A percentile compares a stretch with the other conserved stretches of the same genome.
Conservation (phyloP, 2,888 invertebrate species). For the Hecatera dysodea region DNA sequence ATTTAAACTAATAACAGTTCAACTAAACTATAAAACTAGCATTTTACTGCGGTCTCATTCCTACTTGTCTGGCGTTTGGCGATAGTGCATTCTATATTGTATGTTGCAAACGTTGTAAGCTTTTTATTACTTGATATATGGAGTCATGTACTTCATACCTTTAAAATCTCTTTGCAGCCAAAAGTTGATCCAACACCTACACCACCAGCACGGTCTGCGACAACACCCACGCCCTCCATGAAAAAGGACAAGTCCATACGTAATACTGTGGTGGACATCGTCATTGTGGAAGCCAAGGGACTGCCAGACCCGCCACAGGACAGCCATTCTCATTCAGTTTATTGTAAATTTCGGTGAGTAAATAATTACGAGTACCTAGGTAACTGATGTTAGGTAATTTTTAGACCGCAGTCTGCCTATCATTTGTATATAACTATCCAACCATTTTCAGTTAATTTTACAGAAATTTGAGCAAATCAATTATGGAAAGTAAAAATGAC, state of each 20-base stretch:
- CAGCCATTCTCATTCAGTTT: conserved; percentile 76
- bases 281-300: conserved; percentile 82
- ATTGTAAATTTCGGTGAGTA: conserved; percentile 82
- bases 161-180: conserved; percentile 30
- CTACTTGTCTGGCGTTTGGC: too few species aligned
- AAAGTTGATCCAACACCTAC: conserved; percentile 26
- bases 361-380: too few species aligned
- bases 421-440: not conserved
- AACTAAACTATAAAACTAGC: too few species aligned
- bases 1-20: too few species aligned
- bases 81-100: too few species aligned
- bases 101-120: too few species aligned
- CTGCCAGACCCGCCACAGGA: conserved; percentile 80
- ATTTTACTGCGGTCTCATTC: too few species aligned
- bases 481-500: not conserved
- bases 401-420: not conserved
- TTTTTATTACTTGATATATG: too few species aligned
- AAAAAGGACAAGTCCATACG: conserved; percentile 59
- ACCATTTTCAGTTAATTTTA: not conserved
- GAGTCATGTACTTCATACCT: not conserved
- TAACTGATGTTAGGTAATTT: too few species aligned
- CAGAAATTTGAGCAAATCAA: too few species aligned
- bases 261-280: conserved; percentile 78
- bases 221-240: conserved; percentile 35
- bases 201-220: not conserved